phyloP scores from a whole-genome alignment of 2,797 vertebrate species.

The Ctenochaetus hawaiiensis region DNA sequence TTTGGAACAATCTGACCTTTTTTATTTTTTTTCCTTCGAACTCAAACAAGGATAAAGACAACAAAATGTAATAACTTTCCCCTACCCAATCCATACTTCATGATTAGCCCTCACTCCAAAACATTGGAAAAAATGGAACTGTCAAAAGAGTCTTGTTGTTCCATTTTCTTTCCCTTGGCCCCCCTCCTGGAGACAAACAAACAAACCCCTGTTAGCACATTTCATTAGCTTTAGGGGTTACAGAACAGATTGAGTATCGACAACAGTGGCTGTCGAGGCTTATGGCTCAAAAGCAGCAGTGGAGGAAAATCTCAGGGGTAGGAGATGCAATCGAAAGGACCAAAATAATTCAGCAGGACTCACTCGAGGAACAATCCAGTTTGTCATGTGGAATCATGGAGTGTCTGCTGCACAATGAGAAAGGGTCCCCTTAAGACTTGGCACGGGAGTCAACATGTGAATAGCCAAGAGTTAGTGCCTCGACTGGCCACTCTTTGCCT shows the following conservation, averaged over 20 bases:
- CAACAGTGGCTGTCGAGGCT: constrained; percentile 79
- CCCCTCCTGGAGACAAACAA: constrained; percentile 82
- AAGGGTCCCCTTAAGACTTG: constrained; percentile 67
- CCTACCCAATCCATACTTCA: constrained; percentile 82
- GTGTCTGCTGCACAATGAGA: constrained; percentile 79
- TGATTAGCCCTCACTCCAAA: constrained; percentile 82
- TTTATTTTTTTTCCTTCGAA: constrained; percentile 63
- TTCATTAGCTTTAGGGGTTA: constrained; percentile 87
- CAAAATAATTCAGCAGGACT: constrained; percentile 85
- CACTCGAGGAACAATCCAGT: constrained; percentile 84
- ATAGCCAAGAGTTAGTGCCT: constrained; percentile 77
- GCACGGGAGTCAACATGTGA: constrained; percentile 77
- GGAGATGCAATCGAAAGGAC: constrained; percentile 82
- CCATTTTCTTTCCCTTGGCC: constrained; percentile 78
- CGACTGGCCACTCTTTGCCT: constrained; percentile 74
- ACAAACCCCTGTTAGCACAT: constrained; percentile 85
- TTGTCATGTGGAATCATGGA: constrained; percentile 83
- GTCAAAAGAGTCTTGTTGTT: constrained; percentile 84
- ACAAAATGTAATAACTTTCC: constrained; percentile 82
- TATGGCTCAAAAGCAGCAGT: constrained; percentile 83
- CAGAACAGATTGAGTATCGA: constrained; percentile 88
- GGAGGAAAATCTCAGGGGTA: constrained; percentile 81
- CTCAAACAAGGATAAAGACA: constrained; percentile 83
- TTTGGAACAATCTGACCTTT: constrained; percentile 75
- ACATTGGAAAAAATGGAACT: constrained; percentile 80